Evolutionary conservation across 2,888 invertebrate species (phyloP), one percentile per base, ranked within the genome.

Genomic region (Morinoia aosen): DNA sequence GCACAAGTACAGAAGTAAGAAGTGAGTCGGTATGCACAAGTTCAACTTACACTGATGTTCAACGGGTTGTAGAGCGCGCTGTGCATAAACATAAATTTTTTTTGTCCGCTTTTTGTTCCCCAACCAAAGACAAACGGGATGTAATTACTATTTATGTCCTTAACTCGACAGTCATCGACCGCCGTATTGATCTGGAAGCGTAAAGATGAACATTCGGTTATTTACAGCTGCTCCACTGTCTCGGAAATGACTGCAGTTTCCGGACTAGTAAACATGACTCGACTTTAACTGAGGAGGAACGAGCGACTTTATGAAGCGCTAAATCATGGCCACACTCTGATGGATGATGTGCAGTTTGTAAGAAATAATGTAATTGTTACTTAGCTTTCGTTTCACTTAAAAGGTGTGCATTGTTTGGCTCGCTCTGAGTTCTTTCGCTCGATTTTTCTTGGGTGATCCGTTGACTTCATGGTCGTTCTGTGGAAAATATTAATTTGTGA

Each of bases 161-260:
- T 76, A 76, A 76, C 76, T 76, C 76, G 76, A 76, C 76, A 76
- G 76, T 33, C 76, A 76, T 76, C 76, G 76, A 76, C 76, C 76
- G 76, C 10, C 76, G 19, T 76, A 76, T 76, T 33, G 76, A 76
- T 76, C 76, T 76, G 33, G 76, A 76, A 76, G 76, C 76, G 76
- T 76, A 76, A 76, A 76, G 76, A 76, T 76, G 76, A 76, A 76
- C 33, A 33, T 76, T 33, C 76, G 25, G 76, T 76, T 76, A 76
- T 76, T 76, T 76, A 76, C 33, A 25, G 76, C 76, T 76, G 76
- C 25, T 76, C 25, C 76, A 76, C 76, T 76, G 76, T 33, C 25
- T 33, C 33, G 76, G 33, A 76, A 76, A 76, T 76, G 76, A 76
- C 76, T 25, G 76, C 76, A 76, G 76, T 76, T 76, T 76, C 76